A percentile compares a stretch with the other conserved stretches of the same genome.
These are phyloP conservation scores for Acanthosoma haemorrhoidale DNA, from an alignment of 2,888 invertebrate species.

Conservation along the genomic window DNA sequence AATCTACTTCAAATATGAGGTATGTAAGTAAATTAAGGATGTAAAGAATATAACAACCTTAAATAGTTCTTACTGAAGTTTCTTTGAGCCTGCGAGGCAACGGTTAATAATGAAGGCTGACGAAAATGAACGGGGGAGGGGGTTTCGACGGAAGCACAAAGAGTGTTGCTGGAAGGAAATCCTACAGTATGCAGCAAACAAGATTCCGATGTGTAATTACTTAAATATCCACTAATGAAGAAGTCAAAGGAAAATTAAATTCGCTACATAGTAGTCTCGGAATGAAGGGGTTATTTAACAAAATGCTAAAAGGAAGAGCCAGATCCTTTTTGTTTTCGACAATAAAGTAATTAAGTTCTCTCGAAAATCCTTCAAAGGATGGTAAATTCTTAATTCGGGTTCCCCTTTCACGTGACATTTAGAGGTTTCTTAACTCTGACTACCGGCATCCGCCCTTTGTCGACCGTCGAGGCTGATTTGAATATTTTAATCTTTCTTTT, in stretches of 20 bases:
- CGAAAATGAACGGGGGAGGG: too few relatives aligned
- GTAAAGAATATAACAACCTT: too few relatives aligned
- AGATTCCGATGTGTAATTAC: neutral
- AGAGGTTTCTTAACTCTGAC: constrained; percentile 1
- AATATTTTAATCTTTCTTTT: constrained; percentile 19
- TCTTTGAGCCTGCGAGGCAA: too few relatives aligned
- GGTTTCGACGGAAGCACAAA: neutral
- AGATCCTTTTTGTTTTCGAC: constrained; percentile 17
- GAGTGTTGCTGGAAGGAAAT: neutral
- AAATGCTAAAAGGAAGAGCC: neutral
- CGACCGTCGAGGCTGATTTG: too few relatives aligned
- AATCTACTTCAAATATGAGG: too few relatives aligned
- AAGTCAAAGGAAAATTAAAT: constrained; percentile 14
- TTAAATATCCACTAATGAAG: neutral
- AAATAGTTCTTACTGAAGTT: too few relatives aligned
- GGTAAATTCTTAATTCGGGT: constrained; percentile 18
- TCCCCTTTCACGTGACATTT: constrained; percentile 6
- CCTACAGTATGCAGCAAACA: neutral
- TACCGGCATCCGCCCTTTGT: neutral
- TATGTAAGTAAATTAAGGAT: too few relatives aligned
- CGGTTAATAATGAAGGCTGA: too few relatives aligned
- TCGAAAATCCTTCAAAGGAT: neutral
- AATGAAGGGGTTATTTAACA: neutral
- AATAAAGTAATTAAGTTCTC: constrained; percentile 16
- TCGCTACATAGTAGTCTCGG: neutral